phyloP scores from a whole-genome alignment of 2,113 vertebrate species.

The Brachionichthys hirsutus region DNA sequence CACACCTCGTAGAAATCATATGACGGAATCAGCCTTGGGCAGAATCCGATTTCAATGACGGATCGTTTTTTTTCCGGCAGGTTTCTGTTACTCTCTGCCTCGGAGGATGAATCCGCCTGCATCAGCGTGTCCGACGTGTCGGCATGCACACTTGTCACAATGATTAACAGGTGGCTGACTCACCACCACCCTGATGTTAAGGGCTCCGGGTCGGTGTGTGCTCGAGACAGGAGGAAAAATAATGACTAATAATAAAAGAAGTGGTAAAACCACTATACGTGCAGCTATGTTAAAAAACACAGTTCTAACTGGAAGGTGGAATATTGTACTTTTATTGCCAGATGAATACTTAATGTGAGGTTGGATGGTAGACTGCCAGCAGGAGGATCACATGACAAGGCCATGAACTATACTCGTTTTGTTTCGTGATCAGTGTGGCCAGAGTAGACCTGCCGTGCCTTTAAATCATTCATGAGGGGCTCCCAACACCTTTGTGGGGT shows the following conservation, averaged over 20 bases:
- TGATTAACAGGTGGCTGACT: slow-evolving; percentile 53
- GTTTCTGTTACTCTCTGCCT: slow-evolving; percentile 28
- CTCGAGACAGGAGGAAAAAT: neutral
- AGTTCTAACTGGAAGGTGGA: slow-evolving; percentile 4
- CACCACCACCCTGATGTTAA: slow-evolving; percentile 20
- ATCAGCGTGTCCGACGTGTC: slow-evolving; percentile 32
- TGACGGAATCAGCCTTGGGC: slow-evolving; percentile 35
- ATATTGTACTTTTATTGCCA: neutral
- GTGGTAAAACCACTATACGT: neutral
- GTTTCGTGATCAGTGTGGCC: slow-evolving; percentile 45
- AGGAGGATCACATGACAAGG: slow-evolving; percentile 36
- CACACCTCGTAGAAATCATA: slow-evolving; percentile 12
- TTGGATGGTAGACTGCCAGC: slow-evolving; percentile 22
- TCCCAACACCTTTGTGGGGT: slow-evolving; percentile 30
- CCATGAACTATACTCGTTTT: slow-evolving; percentile 43
- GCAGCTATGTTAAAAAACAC: too few relatives aligned
- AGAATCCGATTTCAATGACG: slow-evolving; percentile 17
- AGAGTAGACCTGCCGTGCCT: slow-evolving; percentile 23
- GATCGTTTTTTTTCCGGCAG: slow-evolving; percentile 16
- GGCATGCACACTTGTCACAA: slow-evolving; percentile 25
- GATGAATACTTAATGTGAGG: slow-evolving; percentile 42
- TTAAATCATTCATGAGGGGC: slow-evolving; percentile 65
- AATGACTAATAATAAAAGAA: neutral
- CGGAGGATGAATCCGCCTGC: slow-evolving; percentile 32
- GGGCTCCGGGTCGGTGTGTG: slow-evolving; percentile 13